phyloP scores from a whole-genome alignment of 2,113 vertebrate species.

The Stercorarius parasiticus region DNA sequence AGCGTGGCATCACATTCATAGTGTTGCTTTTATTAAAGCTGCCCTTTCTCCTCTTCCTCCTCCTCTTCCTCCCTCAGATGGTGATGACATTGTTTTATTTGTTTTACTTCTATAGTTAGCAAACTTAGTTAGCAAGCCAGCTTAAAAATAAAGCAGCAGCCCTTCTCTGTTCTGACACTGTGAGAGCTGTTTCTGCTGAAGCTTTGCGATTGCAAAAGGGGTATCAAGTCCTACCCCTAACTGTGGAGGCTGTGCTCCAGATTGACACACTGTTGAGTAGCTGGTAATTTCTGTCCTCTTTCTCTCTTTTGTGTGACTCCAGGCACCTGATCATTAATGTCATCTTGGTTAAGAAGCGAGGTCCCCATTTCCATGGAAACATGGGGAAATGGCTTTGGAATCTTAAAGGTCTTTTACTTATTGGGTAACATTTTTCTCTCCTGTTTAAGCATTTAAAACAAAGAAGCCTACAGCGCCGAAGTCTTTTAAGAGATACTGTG shows the following conservation, averaged over 20 bases:
- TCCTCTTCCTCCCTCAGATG: slow-evolving; percentile 39
- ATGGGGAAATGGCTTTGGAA: slow-evolving; percentile 43
- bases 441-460: slow-evolving; percentile 34
- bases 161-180: not conserved
- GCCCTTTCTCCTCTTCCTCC: slow-evolving; percentile 13
- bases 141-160: slow-evolving; percentile 50
- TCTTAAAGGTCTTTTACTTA: slow-evolving; percentile 32
- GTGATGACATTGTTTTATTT: slow-evolving; percentile 49
- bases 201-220: not conserved
- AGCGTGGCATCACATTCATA: not conserved
- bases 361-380: slow-evolving; percentile 73
- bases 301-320: slow-evolving; percentile 46
- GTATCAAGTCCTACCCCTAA: not conserved
- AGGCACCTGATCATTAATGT: slow-evolving; percentile 70
- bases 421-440: slow-evolving; percentile 26
- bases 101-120: slow-evolving; percentile 48
- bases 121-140: slow-evolving; percentile 14
- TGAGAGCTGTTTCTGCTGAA: not conserved
- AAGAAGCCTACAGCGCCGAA: not conserved
- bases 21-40: slow-evolving; percentile 39
- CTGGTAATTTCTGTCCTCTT: slow-evolving; percentile 52
- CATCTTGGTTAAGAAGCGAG: slow-evolving; percentile 40
- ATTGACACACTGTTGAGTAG: not conserved
- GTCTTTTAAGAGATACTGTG: not conserved
- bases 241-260: not conserved